Evolutionary conservation across 2,797 vertebrate species (phyloP), one percentile per base, ranked within the genome.

Genomic region (Enteromius anoplus): DNA sequence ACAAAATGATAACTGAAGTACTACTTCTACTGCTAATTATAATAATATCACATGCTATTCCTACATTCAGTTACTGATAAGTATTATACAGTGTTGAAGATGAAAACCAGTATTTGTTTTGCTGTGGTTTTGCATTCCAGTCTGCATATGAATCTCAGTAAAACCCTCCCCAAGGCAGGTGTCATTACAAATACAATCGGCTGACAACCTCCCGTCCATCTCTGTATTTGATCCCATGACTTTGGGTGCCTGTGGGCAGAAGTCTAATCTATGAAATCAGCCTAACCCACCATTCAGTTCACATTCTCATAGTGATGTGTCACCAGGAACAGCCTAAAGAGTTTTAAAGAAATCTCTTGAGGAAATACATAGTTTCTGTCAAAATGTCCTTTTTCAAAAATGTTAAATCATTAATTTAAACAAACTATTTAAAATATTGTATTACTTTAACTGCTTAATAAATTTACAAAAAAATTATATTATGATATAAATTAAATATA

Each of bases 151-250:
- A 81, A 81, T 72, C 55, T 40, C 42, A 73, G 12, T 65, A 75
- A 82, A 81, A 34, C 19, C 21, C 71, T 53, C 47, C 71, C 23
- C 6, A 32, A 75, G 71, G 71, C 71, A 68, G 34, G 14, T 55
- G 49, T 45, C 60, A 53, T 66, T 45, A n/a, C 47, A 66, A 75
- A 75, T 40, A 49, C 34, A 68, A 34, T 58, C 1, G 23, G 32
- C 64, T 60, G 34, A 73, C 34, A 81, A 73, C 9, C 70, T 66
- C 37, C 37, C 42, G 60, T n/a, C 29, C 26, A 64, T 65, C 23
- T 77, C 19, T 68, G 19, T 11, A 45, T 23, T n/a, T 32, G 49
- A 60, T 45, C 53, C 49, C 40, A 83, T 69, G 26, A 66, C 12
- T 60, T 76, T 8, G 58, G 37, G 21, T 45, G 62, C 64, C 72